Conservation (phyloP, 2,888 invertebrate species). For the Eudasyphora cyanicolor region DNA sequence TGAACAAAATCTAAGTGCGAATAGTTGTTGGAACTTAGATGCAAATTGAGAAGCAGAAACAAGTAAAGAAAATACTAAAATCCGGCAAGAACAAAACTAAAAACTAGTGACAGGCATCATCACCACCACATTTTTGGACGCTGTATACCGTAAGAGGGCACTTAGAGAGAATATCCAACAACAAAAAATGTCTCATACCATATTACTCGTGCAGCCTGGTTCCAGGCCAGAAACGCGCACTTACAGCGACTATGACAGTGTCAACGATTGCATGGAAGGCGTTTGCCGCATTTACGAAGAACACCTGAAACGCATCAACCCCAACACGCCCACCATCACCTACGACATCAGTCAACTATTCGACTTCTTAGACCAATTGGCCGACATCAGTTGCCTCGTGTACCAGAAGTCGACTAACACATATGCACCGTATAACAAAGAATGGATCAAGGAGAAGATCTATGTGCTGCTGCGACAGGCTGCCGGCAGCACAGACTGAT, state of each 20-base stretch:
- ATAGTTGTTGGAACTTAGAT: neutral
- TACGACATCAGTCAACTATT: constrained; percentile 99
- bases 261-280: constrained; percentile 99
- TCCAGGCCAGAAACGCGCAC: constrained; percentile 96
- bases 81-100: neutral
- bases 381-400: constrained; percentile 97
- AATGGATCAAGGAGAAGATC: constrained; percentile 99
- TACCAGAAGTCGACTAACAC: constrained; percentile 97
- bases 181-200: constrained; percentile 91
- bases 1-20: neutral
- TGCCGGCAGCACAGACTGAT: constrained; percentile 81
- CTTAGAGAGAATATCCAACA: neutral
- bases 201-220: constrained; percentile 96
- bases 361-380: constrained; percentile 97
- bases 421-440: constrained; percentile 99
- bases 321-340: constrained; percentile 97
- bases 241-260: constrained; percentile 98
- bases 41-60: neutral
- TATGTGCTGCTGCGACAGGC: constrained; percentile 96
- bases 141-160: neutral
- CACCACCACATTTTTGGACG: neutral
- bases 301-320: constrained; percentile 96
- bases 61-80: neutral
- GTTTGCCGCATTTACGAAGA: constrained; percentile 99
- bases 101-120: neutral